These are phyloP conservation scores for Rhincodon typus DNA, from an alignment of 2,797 vertebrate genomes.

Conservation along the genomic window DNA sequence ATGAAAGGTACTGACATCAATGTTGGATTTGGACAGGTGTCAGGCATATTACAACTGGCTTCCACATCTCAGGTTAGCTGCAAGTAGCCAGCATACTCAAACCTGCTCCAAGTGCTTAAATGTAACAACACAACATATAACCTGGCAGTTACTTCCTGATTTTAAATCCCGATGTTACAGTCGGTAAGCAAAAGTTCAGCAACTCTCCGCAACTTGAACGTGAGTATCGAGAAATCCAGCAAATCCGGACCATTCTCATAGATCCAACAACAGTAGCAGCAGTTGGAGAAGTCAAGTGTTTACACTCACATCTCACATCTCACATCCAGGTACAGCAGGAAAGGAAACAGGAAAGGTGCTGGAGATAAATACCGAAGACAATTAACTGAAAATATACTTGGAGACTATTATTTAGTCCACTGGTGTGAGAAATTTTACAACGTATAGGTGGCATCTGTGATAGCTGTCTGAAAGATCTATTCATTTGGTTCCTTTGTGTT, in stretches of 20 bases:
- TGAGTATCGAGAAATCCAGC: not conserved
- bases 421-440: not conserved
- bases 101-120: not conserved
- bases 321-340: not conserved
- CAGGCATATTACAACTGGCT: not conserved
- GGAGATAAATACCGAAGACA: not conserved
- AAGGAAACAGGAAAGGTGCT: not conserved
- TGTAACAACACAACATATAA: not conserved
- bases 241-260: not conserved
- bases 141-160: not conserved
- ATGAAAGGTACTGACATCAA: not conserved
- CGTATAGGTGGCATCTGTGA: not conserved
- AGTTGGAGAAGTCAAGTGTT: not conserved
- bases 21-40: not conserved
- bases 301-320: not conserved
- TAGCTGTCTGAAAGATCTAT: not conserved
- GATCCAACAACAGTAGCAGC: not conserved
- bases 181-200: not conserved
- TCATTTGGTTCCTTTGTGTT: too few relatives aligned
- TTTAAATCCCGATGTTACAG: not conserved
- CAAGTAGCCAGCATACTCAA: not conserved
- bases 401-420: not conserved
- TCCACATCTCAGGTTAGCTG: not conserved
- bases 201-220: not conserved
- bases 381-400: not conserved